Base-by-base conservation (phyloP, 2,888 invertebrate species). In the Thumatha senex region DNA sequence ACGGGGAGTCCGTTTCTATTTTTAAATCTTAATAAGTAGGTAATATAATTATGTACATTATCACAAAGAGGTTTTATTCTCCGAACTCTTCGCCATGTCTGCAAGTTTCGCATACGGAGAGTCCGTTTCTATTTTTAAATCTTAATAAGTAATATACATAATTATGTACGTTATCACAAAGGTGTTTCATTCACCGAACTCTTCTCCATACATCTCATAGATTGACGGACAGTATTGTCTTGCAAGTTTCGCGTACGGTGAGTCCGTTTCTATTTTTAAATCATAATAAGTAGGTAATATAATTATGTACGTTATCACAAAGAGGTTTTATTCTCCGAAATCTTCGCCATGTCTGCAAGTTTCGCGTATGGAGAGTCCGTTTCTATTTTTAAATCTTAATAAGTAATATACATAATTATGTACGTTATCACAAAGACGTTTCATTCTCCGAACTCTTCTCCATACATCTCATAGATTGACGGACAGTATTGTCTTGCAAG, bases 401-500 rank as follows among this genome's bases (percentile, higher is more conserved):
- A n/a, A n/a, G n/a, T n/a, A n/a, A n/a, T n/a, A n/a, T n/a, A n/a
- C n/a, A n/a, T n/a, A n/a, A n/a, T n/a, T n/a, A n/a, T n/a, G n/a
- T n/a, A n/a, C n/a, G n/a, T n/a, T n/a, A n/a, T n/a, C n/a, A n/a
- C n/a, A n/a, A n/a, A n/a, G n/a, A n/a, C n/a, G 31, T 31, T 8
- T 31, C 9, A 60, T 2, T 51, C 35, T n/a, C 68, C 68, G 47
- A 71, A 68, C 1, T 42, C 13, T 4, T 51, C 0, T 0, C 58
- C 58, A 51, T 56, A 69, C 39, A 38, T 56, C 14, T 52, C 15
- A 12, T 60, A 72, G 3, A 64, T 55, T 5, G 18, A 44, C 7
- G 72, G 72, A 34, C 72, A 72, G 31, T 47, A 48, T 12, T 43
- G 34, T 40, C 56, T 51, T 1, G 72, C 70, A 1, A 71, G 40